Evolutionary conservation across 1,140 invertebrate genomes (phyloP).

Genomic region (Drosophila repleta): DNA sequence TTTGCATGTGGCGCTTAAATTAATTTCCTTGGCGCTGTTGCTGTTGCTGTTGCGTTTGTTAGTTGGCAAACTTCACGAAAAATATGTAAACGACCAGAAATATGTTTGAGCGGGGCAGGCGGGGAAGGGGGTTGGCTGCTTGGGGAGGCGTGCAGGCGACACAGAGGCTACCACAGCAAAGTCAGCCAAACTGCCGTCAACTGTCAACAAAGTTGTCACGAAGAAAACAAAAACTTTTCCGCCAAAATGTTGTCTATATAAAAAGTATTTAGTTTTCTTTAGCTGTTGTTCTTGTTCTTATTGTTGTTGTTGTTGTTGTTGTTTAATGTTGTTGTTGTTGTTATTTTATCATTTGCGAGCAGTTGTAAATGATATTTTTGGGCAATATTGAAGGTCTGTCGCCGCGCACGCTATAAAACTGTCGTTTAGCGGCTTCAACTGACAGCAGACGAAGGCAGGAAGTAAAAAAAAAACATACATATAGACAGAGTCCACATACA

Average conservation of each 20-base stretch:
- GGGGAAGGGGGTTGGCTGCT: not conserved
- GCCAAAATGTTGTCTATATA: constrained; percentile 32
- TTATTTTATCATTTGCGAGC: constrained; percentile 6
- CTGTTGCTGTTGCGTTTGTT: constrained; percentile 19
- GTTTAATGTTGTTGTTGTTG: not conserved
- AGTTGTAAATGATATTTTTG: constrained; percentile 24
- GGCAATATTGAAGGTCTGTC: not conserved
- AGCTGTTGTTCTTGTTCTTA: not conserved
- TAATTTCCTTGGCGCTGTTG: constrained; percentile 58
- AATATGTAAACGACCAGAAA: constrained; percentile 47
- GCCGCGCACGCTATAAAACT: not conserved
- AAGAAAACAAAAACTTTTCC: constrained; percentile 28
- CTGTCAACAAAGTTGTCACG: constrained; percentile 36
- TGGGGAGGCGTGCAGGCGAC: not conserved
- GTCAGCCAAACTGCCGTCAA: constrained; percentile 22
- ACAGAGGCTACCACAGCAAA: constrained; percentile 15
- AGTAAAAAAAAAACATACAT: too few species aligned
- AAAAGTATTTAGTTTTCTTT: constrained; percentile 6
- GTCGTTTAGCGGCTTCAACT: too few species aligned
- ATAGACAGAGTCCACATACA: too few species aligned
- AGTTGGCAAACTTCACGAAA: constrained; percentile 49
- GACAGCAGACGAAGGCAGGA: too few species aligned
- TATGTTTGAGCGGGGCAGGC: not conserved
- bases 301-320: not conserved
- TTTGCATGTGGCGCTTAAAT: constrained; percentile 75